These are phyloP conservation scores for Drosophila arizonae DNA, from an alignment of 1,140 invertebrate genomes.

Conservation along the genomic window DNA sequence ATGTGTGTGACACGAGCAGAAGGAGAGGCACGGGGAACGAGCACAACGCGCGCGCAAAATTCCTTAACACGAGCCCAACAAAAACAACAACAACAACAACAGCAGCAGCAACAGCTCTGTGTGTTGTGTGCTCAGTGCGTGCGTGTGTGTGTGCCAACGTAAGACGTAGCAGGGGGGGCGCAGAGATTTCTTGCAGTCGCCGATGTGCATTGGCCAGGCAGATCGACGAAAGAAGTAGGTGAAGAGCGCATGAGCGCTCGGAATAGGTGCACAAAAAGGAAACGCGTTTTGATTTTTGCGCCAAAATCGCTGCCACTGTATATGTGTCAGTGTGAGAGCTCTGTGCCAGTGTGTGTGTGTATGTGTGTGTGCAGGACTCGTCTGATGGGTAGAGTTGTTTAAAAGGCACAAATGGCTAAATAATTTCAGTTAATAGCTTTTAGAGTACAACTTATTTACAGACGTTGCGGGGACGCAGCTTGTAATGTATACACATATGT, in stretches of 20 bases:
- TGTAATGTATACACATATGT: no score
- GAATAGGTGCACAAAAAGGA: constrained; percentile 58
- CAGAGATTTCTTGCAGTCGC: constrained; percentile 66
- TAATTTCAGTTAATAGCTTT: background rate
- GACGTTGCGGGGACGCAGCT: no score
- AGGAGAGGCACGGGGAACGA: constrained; percentile 40
- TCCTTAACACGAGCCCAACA: constrained; percentile 73
- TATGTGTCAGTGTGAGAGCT: constrained; percentile 30
- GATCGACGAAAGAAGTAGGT: constrained; percentile 61
- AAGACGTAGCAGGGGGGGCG: constrained; percentile 47
- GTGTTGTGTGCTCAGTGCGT: background rate
- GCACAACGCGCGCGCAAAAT: constrained; percentile 73
- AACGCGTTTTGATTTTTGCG: constrained; percentile 66
- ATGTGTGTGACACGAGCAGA: constrained; percentile 57
- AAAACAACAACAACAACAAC: constrained; percentile 27
- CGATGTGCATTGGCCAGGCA: constrained; percentile 31
- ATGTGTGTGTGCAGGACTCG: constrained; percentile 56
- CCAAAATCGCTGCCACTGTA: constrained; percentile 53
- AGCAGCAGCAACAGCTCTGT: background rate
- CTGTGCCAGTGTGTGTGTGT: constrained; percentile 4
- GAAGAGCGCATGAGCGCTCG: constrained; percentile 61
- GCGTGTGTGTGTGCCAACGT: constrained; percentile 18
- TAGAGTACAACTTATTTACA: background rate
- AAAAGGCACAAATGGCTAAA: background rate
- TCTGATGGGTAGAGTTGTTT: constrained; percentile 43